Conservation (phyloP, 1,140 invertebrate genomes). For the Plutomurus gul region DNA sequence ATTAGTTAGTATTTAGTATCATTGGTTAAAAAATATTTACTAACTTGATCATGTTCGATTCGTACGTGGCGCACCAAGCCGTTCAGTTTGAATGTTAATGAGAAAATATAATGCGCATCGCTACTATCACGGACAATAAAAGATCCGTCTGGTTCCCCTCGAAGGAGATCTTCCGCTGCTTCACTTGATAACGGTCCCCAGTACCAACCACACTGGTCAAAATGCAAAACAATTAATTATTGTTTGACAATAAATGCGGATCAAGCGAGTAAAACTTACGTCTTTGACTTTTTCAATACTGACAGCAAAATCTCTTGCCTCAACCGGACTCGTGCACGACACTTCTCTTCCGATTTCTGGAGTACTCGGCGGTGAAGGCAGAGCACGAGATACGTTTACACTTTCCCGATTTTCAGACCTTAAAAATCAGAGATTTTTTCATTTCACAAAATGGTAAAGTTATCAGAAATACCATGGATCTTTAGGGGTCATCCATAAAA, state of each 20-base stretch:
- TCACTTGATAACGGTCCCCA: slow-evolving; percentile 96
- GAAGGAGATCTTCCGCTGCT: slow-evolving; percentile 89
- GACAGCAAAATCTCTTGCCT: slow-evolving; percentile 72
- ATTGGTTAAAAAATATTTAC: neutral
- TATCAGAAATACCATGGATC: no score
- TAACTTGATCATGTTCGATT: slow-evolving; percentile 97
- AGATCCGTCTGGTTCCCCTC: slow-evolving; percentile 90
- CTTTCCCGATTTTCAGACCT: slow-evolving; percentile 59
- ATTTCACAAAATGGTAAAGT: slow-evolving; percentile 54
- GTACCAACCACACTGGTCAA: slow-evolving; percentile 89
- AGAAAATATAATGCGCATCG: slow-evolving; percentile 97
- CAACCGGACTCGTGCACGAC: slow-evolving; percentile 32
- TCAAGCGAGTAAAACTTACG: slow-evolving; percentile 65
- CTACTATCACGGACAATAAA: slow-evolving; percentile 97
- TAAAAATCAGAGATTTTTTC: slow-evolving; percentile 62
- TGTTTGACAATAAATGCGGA: neutral
- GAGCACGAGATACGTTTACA: slow-evolving; percentile 57
- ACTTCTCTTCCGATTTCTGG: slow-evolving; percentile 36
- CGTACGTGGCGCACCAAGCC: slow-evolving; percentile 90
- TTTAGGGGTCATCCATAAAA: no score
- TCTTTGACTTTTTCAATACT: slow-evolving; percentile 93
- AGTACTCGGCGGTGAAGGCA: slow-evolving; percentile 56
- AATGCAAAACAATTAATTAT: slow-evolving; percentile 37
- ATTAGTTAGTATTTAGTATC: neutral
- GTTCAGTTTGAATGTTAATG: slow-evolving; percentile 92